phyloP scores from a whole-genome alignment of 2,113 vertebrate genomes.

The Xyrauchen texanus region DNA sequence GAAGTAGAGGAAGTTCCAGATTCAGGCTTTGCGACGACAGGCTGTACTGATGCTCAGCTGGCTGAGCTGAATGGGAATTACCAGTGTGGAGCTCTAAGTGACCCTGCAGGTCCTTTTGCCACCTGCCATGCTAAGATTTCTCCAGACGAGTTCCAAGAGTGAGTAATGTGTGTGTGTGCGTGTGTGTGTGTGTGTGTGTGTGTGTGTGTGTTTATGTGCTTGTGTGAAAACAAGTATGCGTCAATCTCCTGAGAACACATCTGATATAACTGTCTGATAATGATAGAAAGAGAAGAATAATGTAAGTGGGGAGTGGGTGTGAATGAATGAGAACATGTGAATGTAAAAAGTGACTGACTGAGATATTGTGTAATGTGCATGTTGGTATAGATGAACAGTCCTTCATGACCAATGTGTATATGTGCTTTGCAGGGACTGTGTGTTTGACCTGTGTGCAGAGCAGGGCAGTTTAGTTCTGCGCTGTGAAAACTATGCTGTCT shows the following conservation, averaged over 20 bases:
- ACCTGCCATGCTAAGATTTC: slow-evolving; percentile 69
- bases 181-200: too few relatives aligned
- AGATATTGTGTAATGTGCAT: neutral
- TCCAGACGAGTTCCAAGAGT: slow-evolving; percentile 75
- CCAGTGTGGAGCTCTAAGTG: slow-evolving; percentile 72
- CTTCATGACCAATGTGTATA: slow-evolving; percentile 1
- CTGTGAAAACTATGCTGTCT: slow-evolving; percentile 74
- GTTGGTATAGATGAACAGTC: neutral
- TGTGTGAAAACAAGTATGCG: neutral
- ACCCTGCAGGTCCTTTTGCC: slow-evolving; percentile 72
- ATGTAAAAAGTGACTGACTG: neutral
- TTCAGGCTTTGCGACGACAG: slow-evolving; percentile 59
- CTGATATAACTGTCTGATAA: neutral
- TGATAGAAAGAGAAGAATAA: neutral
- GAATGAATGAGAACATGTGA: neutral
- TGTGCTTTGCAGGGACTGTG: slow-evolving; percentile 74
- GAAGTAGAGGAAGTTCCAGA: slow-evolving; percentile 62
- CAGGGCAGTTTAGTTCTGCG: slow-evolving; percentile 59
- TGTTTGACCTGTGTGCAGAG: slow-evolving; percentile 77
- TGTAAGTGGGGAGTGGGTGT: neutral
- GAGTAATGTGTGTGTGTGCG: slow-evolving; percentile 58
- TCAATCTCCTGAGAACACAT: neutral
- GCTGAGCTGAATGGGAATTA: slow-evolving; percentile 51
- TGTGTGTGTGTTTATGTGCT: too few relatives aligned
- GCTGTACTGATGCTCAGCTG: slow-evolving; percentile 66